Base-by-base conservation (phyloP, 2,113 vertebrate species). In the Tor tambroides region DNA sequence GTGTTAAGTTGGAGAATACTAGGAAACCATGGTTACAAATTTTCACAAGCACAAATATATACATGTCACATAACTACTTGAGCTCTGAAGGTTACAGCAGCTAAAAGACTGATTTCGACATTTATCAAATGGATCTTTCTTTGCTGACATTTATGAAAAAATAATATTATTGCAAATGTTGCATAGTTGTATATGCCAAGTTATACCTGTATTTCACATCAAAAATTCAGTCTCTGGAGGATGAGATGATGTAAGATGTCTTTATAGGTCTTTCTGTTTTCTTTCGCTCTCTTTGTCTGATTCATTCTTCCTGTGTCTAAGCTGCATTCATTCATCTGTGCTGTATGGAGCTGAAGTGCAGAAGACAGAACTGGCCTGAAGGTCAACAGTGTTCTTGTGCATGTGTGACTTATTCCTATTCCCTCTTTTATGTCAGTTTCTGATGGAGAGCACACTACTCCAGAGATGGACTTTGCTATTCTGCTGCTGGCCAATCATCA, bases 391-490 rank as follows among this genome's bases (percentile, higher is more conserved):
- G 78, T 78, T 77, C 26, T 56, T 78, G 75, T 77, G 12, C 35
- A 21, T 83, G 49, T 71, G 69, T 75, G 30, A 19, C 80, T 32
- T 85, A 59, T 85, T 51, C 2, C 89, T 72, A 72, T 14, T 79
- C 2, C 69, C 4, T 86, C 76, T 87, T 86, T 28, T 77, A 14
- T 79, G 67, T 88, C 82, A 99, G 98, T 99, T 92, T 97, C 97
- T 0, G 96, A 97, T 54, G 97, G 98, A 15, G 95, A 97, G 1
- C 93, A 96, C 92, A 95, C 93, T 0, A 98, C 96, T 38, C 96
- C 96, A 0, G 97, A 99, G 93, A 93, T 97, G 95, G 95, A 93
- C 87, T 97, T 99, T 88, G 96, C 96, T 83, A 91, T 99, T 85
- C 95, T 98, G 91, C 89, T 99, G 83, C 93, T 98, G 77, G 94